Conservation (phyloP, 2,888 invertebrate species). For the Phaonia tiefii region DNA sequence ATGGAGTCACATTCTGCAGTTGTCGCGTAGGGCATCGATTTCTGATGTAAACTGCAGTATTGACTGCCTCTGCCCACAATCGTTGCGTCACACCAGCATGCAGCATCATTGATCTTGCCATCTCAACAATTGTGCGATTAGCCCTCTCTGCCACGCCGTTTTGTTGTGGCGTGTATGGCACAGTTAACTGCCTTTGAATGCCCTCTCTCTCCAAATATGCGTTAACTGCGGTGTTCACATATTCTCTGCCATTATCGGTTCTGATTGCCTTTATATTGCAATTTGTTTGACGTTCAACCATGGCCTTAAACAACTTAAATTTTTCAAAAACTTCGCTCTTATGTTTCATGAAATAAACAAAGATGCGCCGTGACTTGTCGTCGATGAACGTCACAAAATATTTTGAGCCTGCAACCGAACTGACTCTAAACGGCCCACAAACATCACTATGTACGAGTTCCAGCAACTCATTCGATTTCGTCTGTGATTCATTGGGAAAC, state of each 20-base stretch:
- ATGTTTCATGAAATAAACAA: constrained; percentile 48
- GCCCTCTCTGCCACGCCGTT: neutral
- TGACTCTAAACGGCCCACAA: constrained; percentile 12
- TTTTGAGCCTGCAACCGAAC: constrained; percentile 11
- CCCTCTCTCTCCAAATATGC: too few species aligned
- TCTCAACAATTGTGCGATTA: neutral
- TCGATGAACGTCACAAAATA: constrained; percentile 48
- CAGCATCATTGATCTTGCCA: constrained; percentile 7
- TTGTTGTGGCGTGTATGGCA: neutral
- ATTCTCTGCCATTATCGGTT: constrained; percentile 39
- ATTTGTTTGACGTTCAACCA: constrained; percentile 28
- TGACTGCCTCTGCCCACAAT: neutral
- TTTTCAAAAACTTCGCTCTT: constrained; percentile 35
- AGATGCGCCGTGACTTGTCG: constrained; percentile 38
- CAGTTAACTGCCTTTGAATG: too few species aligned
- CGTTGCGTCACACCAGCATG: neutral
- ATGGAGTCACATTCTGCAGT: neutral
- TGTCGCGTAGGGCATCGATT: neutral
- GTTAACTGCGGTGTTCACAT: neutral
- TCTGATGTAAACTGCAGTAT: neutral
- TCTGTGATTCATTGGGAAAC: constrained; percentile 41
- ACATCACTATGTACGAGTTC: constrained; percentile 33
- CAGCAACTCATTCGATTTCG: too few species aligned
- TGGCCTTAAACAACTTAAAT: constrained; percentile 38
- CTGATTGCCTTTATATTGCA: constrained; percentile 42